Evolutionary conservation across 2,113 vertebrate species (phyloP).

Genomic region (Azemiops feae): DNA sequence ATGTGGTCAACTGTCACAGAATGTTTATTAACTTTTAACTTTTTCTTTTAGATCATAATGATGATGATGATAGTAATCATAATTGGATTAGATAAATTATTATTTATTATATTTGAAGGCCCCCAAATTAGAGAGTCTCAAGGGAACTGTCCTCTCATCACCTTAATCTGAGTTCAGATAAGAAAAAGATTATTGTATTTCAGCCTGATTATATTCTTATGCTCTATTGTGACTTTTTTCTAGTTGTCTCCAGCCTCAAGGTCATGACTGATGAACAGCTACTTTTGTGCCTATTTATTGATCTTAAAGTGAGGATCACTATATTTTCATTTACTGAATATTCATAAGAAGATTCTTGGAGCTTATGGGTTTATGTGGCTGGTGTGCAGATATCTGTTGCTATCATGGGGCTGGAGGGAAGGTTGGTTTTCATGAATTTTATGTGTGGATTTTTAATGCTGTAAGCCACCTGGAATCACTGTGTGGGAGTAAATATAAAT

Average conservation of each 20-base stretch:
- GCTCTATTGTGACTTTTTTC: neutral
- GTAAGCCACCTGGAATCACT: neutral
- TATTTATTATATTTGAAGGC: neutral
- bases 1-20: neutral
- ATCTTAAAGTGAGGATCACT: neutral
- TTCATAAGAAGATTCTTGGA: neutral
- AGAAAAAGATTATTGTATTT: neutral
- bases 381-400: neutral
- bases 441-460: neutral
- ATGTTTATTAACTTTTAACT: neutral
- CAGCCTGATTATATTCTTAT: neutral
- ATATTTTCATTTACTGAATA: neutral
- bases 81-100: neutral
- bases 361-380: neutral
- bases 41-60: neutral
- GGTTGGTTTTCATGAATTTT: neutral
- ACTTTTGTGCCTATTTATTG: neutral
- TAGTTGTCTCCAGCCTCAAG: neutral
- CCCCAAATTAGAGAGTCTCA: neutral
- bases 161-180: neutral
- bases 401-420: neutral
- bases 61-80: neutral
- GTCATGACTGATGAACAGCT: neutral
- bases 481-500: neutral
- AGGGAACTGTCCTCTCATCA: neutral